Conservation (phyloP, 1,140 invertebrate genomes). For the Drosophila subobscura region DNA sequence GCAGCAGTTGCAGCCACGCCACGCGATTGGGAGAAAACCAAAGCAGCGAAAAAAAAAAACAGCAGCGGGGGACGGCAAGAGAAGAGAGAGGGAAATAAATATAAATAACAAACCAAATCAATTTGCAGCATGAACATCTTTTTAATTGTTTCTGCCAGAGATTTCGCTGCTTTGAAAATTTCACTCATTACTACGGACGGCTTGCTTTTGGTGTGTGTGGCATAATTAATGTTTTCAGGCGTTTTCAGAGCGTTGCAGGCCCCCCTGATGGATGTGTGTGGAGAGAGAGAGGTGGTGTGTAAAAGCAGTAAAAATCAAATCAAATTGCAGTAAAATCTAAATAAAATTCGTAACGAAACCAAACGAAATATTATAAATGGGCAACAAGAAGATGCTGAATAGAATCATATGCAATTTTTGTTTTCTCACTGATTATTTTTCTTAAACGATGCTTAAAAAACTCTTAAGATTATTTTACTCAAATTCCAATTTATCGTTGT, state of each 20-base stretch:
- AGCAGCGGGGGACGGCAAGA: background rate
- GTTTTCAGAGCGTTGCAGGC: constrained; percentile 59
- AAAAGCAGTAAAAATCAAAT: constrained; percentile 23
- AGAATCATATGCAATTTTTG: constrained; percentile 80
- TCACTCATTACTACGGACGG: constrained; percentile 61
- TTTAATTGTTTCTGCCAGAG: constrained; percentile 72
- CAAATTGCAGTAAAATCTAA: constrained; percentile 21
- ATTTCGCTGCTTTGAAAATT: constrained; percentile 53
- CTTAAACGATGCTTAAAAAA: constrained; percentile 49
- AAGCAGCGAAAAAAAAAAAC: background rate
- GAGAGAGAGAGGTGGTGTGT: background rate
- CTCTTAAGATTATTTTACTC: constrained; percentile 61
- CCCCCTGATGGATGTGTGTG: constrained; percentile 4
- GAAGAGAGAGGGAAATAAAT: background rate
- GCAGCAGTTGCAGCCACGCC: constrained; percentile 35
- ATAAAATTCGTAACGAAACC: constrained; percentile 28
- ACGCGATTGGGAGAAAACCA: constrained; percentile 59
- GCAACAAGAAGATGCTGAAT: constrained; percentile 76
- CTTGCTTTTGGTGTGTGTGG: constrained; percentile 29
- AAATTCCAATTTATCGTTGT: constrained; percentile 51
- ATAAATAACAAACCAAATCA: constrained; percentile 56
- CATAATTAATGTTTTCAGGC: constrained; percentile 58
- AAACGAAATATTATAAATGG: constrained; percentile 40
- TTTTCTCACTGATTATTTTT: constrained; percentile 53
- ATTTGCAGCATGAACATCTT: constrained; percentile 67